These are phyloP conservation scores for Pedicia rivosa DNA, from an alignment of 2,888 invertebrate species.

Conservation along the genomic window DNA sequence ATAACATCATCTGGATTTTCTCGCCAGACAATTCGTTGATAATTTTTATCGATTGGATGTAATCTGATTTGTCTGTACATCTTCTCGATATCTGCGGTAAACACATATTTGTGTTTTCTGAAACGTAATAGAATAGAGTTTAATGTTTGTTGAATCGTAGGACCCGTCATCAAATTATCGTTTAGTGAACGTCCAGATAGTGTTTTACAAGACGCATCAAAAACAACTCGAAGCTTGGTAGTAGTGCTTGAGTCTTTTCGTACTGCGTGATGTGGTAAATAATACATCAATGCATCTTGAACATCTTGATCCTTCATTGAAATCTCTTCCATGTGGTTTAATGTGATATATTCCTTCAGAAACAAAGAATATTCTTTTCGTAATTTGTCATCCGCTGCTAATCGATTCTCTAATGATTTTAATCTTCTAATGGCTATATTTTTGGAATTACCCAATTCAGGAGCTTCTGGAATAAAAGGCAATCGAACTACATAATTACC, in stretches of 20 bases:
- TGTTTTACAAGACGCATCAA: constrained; percentile 4
- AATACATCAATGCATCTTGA: background rate
- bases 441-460: background rate
- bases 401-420: background rate
- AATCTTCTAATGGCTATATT: background rate
- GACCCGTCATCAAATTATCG: constrained; percentile 8
- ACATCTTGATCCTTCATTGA: background rate
- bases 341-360: background rate
- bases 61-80: constrained; percentile 8
- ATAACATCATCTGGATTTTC: constrained; percentile 3
- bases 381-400: background rate
- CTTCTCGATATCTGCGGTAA: constrained; percentile 10
- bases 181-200: constrained; percentile 6
- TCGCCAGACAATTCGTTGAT: constrained; percentile 10
- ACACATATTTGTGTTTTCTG: constrained; percentile 3
- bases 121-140: constrained; percentile 9
- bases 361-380: background rate
- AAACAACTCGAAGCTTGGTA: background rate
- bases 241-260: background rate
- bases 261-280: background rate
- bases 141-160: constrained; percentile 9
- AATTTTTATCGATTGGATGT: constrained; percentile 1
- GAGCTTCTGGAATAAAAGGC: background rate
- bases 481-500: background rate
- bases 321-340: background rate